Evolutionary conservation across 2,113 vertebrate species (phyloP).

Genomic region (Uropsilus gracilis): DNA sequence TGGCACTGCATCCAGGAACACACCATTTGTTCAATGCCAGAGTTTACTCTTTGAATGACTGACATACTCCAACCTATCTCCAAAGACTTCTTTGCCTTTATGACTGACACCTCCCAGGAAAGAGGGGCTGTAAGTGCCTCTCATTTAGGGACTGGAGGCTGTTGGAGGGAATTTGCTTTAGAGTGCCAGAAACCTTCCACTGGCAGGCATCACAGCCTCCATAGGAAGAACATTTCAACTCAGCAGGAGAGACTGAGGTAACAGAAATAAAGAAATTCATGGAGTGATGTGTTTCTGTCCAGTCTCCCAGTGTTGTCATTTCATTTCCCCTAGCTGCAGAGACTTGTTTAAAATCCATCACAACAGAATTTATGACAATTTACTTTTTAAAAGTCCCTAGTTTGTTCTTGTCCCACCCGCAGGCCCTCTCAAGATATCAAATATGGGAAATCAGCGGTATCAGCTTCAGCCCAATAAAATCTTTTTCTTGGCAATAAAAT

Average conservation of each 20-base stretch:
- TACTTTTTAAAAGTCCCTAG: neutral
- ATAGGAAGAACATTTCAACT: constrained; percentile 11
- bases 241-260: constrained; percentile 19
- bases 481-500: neutral
- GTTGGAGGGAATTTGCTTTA: constrained; percentile 52
- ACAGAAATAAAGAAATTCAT: neutral
- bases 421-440: neutral
- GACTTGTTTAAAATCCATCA: constrained; percentile 48
- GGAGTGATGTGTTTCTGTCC: neutral
- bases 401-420: neutral
- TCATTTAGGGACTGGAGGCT: constrained; percentile 27
- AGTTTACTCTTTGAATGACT: constrained; percentile 67
- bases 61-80: constrained; percentile 49
- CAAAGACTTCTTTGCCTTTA: constrained; percentile 59
- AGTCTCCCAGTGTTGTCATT: neutral
- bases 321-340: constrained; percentile 23
- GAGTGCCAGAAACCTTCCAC: neutral
- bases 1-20: constrained; percentile 52
- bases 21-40: constrained; percentile 59
- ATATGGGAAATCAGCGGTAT: neutral
- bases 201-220: neutral
- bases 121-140: constrained; percentile 59
- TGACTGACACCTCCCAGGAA: constrained; percentile 68
- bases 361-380: neutral
- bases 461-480: neutral